phyloP scores from a whole-genome alignment of 1,140 invertebrate species.

The Leptinotarsa undecemlineata region DNA sequence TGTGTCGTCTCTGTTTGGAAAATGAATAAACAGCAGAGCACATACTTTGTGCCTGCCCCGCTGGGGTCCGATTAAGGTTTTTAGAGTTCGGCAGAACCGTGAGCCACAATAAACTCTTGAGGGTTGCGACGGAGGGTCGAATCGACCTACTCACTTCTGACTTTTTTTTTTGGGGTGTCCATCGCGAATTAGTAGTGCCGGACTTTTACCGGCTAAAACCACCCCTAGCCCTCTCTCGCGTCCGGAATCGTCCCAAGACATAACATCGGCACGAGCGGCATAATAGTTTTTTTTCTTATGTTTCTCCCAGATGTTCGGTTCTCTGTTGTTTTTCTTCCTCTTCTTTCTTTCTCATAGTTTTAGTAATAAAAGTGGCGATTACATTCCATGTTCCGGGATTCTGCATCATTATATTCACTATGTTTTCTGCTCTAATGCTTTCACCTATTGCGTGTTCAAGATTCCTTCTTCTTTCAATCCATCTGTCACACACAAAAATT shows the following conservation, averaged over 20 bases:
- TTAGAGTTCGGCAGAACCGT: no score
- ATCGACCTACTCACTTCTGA: no score
- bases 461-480: not conserved
- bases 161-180: no score
- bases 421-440: not conserved
- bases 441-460: not conserved
- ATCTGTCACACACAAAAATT: constrained; percentile 21
- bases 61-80: no score
- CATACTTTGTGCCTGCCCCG: no score
- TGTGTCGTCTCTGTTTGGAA: no score
- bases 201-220: no score
- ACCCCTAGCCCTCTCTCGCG: not conserved
- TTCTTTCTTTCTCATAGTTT: not conserved
- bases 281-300: not conserved
- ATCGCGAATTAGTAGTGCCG: no score
- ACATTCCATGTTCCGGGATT: not conserved
- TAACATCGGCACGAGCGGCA: not conserved
- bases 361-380: not conserved
- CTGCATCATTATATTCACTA: not conserved
- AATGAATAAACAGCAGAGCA: no score
- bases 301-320: not conserved
- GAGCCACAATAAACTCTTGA: no score
- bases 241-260: not conserved
- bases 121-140: no score
- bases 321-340: not conserved